Conservation (phyloP, 2,113 vertebrate genomes). For the Aegypius monachus region DNA sequence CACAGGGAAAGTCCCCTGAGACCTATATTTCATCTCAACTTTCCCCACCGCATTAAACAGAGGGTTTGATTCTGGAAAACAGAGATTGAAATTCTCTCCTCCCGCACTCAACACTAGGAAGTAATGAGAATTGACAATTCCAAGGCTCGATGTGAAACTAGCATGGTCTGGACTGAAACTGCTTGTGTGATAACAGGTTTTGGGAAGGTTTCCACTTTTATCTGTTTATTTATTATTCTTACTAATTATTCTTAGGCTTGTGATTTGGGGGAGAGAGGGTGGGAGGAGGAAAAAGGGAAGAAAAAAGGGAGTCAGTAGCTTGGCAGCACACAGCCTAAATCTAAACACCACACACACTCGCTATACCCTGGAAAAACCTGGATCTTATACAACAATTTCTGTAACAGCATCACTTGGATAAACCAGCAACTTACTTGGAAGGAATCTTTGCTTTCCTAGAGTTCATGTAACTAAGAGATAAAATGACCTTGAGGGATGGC, state of each 20-base stretch:
- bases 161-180: conserved; percentile 48
- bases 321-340: conserved; percentile 67
- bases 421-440: conserved; percentile 66
- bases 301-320: conserved; percentile 59
- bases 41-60: conserved; percentile 69
- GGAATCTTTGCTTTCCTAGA: conserved; percentile 68
- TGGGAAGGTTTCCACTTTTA: conserved; percentile 61
- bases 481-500: conserved; percentile 55
- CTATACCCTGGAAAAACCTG: conserved; percentile 58
- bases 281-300: not conserved
- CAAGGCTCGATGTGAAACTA: conserved; percentile 51
- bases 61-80: conserved; percentile 70
- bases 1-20: conserved; percentile 64
- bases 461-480: conserved; percentile 64
- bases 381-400: conserved; percentile 66
- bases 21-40: conserved; percentile 72
- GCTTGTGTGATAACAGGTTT: conserved; percentile 67
- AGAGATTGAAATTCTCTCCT: conserved; percentile 54
- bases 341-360: conserved; percentile 61
- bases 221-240: conserved; percentile 71
- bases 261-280: not conserved
- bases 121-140: conserved; percentile 63
- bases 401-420: conserved; percentile 62
- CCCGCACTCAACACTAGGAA: not conserved
- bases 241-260: conserved; percentile 58